phyloP scores from a whole-genome alignment of 2,113 vertebrate species.

The Parotia lawesii region DNA sequence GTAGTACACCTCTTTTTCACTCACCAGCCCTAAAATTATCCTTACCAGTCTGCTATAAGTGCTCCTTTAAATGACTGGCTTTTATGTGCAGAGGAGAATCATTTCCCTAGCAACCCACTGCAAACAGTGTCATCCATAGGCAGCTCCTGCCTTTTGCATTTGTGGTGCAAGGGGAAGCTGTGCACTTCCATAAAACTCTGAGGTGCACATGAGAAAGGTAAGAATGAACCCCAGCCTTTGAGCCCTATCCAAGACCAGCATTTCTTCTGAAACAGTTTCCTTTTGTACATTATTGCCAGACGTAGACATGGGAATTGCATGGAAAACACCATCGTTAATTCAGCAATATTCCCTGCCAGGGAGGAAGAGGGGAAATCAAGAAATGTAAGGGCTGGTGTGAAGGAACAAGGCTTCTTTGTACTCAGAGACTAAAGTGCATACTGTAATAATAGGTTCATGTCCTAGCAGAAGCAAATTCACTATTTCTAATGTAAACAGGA shows the following conservation, averaged over 20 bases:
- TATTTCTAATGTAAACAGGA: neutral
- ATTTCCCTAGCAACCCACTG: neutral
- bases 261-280: neutral
- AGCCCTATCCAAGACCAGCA: neutral
- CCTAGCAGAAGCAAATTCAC: neutral
- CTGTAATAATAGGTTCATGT: neutral
- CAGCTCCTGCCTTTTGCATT: neutral
- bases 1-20: neutral
- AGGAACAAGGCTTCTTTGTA: constrained; percentile 5
- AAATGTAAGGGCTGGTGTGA: neutral
- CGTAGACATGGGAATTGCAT: neutral
- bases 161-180: neutral
- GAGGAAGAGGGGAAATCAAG: neutral
- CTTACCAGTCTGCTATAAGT: neutral
- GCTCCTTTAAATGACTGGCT: neutral
- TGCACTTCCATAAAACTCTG: accelerated
- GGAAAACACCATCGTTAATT: neutral
- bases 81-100: neutral
- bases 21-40: neutral
- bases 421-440: neutral
- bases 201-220: neutral
- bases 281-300: neutral
- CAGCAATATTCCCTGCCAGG: neutral
- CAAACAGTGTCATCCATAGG: neutral
- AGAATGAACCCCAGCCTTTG: accelerated